Conservation (phyloP, 30 jellyfish, hydroid and myxozoan genomes). For the Aurelia aurita region DNA sequence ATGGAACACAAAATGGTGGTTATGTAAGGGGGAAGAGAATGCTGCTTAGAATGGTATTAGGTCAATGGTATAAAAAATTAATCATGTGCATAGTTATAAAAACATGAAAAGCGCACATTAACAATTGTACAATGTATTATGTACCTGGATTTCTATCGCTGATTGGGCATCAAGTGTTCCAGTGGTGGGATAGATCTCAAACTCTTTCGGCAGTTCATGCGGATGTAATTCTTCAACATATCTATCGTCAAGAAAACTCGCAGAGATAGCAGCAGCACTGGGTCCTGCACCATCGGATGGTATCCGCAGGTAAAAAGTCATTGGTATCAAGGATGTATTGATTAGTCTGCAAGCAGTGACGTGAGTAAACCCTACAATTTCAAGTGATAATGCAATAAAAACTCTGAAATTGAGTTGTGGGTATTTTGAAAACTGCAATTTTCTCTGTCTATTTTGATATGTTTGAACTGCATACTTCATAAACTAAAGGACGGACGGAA, state of each 20-base stretch:
- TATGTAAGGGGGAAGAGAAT: no score
- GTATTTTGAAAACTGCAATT: no score
- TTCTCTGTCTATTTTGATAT: no score
- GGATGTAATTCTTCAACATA: slow-evolving; percentile 27
- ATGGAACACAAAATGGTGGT: background rate
- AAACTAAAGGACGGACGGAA: no score
- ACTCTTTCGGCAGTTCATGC: slow-evolving; percentile 82
- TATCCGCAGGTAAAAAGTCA: slow-evolving; percentile 82
- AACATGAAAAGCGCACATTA: no score
- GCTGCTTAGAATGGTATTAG: no score
- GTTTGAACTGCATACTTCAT: no score
- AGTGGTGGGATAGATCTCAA: slow-evolving; percentile 76
- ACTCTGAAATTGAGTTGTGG: no score
- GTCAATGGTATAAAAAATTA: no score
- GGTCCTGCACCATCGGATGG: slow-evolving; percentile 97
- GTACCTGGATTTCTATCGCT: slow-evolving; percentile 85
- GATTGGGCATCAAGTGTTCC: slow-evolving; percentile 88
- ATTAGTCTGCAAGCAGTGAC: slow-evolving; percentile 71
- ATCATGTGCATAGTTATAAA: no score
- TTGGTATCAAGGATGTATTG: slow-evolving; percentile 95
- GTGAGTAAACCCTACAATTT: slow-evolving; percentile 80
- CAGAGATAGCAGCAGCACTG: slow-evolving; percentile 75
- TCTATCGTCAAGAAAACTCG: slow-evolving; percentile 62
- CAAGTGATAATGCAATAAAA: background rate
- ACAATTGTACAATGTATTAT: background rate